These are phyloP conservation scores for Callyntrura guangdongensis DNA, from an alignment of 2,888 invertebrate species.

Conservation along the genomic window DNA sequence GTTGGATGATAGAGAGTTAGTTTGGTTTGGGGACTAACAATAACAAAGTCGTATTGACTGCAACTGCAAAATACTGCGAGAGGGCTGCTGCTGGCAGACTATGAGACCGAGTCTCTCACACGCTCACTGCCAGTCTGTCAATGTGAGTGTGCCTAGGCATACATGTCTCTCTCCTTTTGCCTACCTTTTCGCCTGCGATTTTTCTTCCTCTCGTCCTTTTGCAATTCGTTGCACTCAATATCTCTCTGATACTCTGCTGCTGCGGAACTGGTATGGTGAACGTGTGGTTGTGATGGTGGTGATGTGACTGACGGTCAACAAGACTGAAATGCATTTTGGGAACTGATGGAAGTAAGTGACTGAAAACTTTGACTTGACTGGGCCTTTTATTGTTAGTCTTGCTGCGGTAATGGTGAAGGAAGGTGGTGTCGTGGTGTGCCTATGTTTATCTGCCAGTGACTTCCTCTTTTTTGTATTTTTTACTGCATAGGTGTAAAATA, in stretches of 20 bases:
- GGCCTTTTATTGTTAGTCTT: constrained; percentile 44
- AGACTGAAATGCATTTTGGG: background rate
- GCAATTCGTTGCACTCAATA: constrained; percentile 5
- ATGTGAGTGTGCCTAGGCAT: constrained; percentile 25
- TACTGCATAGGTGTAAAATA: constrained; percentile 19
- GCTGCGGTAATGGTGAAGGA: constrained; percentile 50
- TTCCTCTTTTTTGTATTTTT: background rate
- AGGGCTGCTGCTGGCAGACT: background rate
- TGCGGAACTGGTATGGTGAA: background rate
- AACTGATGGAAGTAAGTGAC: constrained; percentile 8
- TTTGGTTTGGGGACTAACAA: background rate
- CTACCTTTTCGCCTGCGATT: constrained; percentile 12
- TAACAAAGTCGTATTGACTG: constrained; percentile 28
- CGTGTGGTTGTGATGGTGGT: background rate
- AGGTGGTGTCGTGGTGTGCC: constrained; percentile 25
- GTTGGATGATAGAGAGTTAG: no score
- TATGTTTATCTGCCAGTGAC: background rate
- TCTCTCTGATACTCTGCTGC: background rate
- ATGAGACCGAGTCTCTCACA: background rate
- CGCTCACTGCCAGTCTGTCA: constrained; percentile 27
- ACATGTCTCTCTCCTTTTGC: background rate
- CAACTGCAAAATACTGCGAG: background rate
- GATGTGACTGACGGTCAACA: constrained; percentile 20
- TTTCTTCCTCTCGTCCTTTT: background rate
- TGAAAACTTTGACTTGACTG: constrained; percentile 45